Evolutionary conservation across 1,140 invertebrate genomes (phyloP), one percentile per base, ranked within the genome.

Genomic region (Megalonaias nervosa): DNA sequence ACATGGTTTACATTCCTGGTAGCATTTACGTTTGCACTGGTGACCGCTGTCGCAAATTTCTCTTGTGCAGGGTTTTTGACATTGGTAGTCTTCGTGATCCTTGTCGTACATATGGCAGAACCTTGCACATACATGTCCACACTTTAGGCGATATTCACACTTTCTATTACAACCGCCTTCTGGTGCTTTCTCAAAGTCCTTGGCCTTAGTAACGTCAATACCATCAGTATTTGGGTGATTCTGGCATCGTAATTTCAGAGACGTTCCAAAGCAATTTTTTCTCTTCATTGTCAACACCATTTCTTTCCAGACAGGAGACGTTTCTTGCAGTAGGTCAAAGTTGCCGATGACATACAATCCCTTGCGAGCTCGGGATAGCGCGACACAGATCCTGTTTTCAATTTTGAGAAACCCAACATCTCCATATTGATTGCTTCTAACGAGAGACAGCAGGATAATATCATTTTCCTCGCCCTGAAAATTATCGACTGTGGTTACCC

Each of bases 361-460:
- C 90, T 94, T 93, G 86, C 93, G 94, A 0, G 95, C 96, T 81
- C 96, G 90, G 0, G 96, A 96, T 13, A 97, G 89, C 12, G 96
- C 95, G 1, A 97, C 96, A 91, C 95, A 96, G 59, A 97, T 93
- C 66, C 96, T 90, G 90, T 97, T 97, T 67, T 94, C 92, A 67
- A 92, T 93, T 55, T 92, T 93, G 16, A 97, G 88, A 91, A 97
- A 97, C 9, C 96, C 96, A 85, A 96, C 94, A 58, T 92, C 93
- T 17, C 92, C 92, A 17, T 94, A 90, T 11, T 89, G 76, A 77
- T 91, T 90, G 88, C 94, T 96, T 79, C 96, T 91, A 0, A 97
- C 96, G 13, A 97, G 90, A 0, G 96, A 97, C 16, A 97, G 86
- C 6, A 97, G 84, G 75, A 97, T 94, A 62, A 97, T 96, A 82